These are phyloP conservation scores for Drosophila eohydei DNA, from an alignment of 2,888 invertebrate genomes.

Conservation along the genomic window DNA sequence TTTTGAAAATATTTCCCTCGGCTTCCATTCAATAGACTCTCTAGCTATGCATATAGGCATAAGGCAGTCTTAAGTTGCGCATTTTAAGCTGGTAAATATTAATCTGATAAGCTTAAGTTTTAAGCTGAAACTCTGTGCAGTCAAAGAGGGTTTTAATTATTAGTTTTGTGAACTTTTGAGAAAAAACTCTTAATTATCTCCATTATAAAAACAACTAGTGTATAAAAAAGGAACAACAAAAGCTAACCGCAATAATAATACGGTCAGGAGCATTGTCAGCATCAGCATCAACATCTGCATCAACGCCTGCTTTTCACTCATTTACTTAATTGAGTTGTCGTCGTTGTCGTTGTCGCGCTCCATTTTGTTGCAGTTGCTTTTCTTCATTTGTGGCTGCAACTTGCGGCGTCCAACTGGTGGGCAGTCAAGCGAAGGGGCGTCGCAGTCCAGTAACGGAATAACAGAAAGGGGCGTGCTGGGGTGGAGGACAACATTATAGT, in stretches of 20 bases:
- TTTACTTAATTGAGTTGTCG: slow-evolving; percentile 74
- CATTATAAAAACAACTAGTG: slow-evolving; percentile 4
- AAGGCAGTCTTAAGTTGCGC: too few species aligned
- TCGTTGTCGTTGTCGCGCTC: slow-evolving; percentile 56
- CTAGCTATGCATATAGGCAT: too few species aligned
- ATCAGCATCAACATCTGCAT: slow-evolving; percentile 29
- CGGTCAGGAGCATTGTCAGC: slow-evolving; percentile 22
- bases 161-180: background rate
- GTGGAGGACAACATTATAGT: slow-evolving; percentile 24
- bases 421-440: slow-evolving; percentile 22
- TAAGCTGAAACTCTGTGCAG: background rate
- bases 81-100: background rate
- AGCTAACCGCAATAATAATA: slow-evolving; percentile 12
- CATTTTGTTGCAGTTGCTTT: slow-evolving; percentile 56
- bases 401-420: slow-evolving; percentile 42
- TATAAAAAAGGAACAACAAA: slow-evolving; percentile 12
- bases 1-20: background rate
- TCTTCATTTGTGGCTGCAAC: slow-evolving; percentile 51
- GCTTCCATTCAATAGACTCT: background rate
- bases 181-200: slow-evolving; percentile 15
- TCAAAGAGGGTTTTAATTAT: background rate
- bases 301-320: slow-evolving; percentile 59
- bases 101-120: background rate
- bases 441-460: slow-evolving; percentile 2
- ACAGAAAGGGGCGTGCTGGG: slow-evolving; percentile 7